phyloP scores from a whole-genome alignment of 2,113 vertebrate genomes.

The Oreochromis spilurus region DNA sequence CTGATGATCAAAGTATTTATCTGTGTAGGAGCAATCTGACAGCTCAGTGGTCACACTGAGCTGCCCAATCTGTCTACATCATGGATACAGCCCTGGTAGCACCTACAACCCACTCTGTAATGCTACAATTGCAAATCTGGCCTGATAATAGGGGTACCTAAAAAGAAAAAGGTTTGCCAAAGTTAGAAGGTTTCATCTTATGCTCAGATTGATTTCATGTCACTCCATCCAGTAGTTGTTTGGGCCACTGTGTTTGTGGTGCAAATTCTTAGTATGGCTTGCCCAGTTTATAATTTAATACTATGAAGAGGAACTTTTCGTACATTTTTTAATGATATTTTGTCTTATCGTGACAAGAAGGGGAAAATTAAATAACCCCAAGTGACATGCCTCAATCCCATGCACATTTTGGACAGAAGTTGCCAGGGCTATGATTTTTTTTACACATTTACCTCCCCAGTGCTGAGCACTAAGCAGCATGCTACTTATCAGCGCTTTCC shows the following conservation, averaged over 20 bases:
- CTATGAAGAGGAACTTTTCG: background rate
- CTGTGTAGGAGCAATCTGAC: background rate
- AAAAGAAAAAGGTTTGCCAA: background rate
- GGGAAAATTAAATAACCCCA: background rate
- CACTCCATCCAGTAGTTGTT: background rate
- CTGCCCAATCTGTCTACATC: background rate
- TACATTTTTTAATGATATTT: background rate
- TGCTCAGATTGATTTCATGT: background rate
- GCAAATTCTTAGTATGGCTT: background rate
- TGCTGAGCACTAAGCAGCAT: background rate
- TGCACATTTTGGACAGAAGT: background rate
- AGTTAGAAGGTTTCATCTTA: background rate
- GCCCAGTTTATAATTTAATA: background rate
- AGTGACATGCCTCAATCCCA: background rate
- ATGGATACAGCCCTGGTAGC: rapidly evolving
- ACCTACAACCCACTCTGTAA: background rate
- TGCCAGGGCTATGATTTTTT: background rate
- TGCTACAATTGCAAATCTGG: background rate
- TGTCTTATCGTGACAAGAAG: background rate
- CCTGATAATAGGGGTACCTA: background rate
- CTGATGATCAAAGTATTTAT: background rate
- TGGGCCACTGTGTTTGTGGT: background rate
- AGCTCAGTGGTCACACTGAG: background rate
- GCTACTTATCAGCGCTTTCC: conserved; percentile 17
- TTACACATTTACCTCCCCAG: background rate